Base-by-base conservation (phyloP, 2,888 invertebrate genomes). In the Bellardia bayeri region DNA sequence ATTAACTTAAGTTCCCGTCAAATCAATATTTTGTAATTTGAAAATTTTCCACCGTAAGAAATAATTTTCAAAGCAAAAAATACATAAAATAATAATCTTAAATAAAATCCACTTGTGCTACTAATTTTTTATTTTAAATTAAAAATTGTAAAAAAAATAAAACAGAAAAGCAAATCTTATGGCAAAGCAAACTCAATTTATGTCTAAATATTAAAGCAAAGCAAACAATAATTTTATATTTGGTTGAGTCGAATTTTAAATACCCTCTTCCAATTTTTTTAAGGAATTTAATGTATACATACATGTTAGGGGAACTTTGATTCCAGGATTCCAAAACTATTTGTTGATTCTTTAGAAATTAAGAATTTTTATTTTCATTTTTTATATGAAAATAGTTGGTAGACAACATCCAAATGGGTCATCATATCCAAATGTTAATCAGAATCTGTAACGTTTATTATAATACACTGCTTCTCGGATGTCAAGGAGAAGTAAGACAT, bases 91-190 rank as follows among this genome's bases (percentile, higher is more conserved):
- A 84, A 87, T 72, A 84, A 87, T 81, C 71, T 68, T 8, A 69
- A 84, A 76, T 87, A 74, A 84, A 78, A 69, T 87, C 78, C 81
- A 87, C 87, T 87, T 84, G 83, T 81, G 83, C 76, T 61, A 74
- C 87, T 84, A 81, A 87, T 83, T 84, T 87, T 81, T 78, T 72
- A 66, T 84, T 76, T 78, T 72, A 81, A 83, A 87, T 78, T 72
- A 66, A 66, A 72, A 72, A 81, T 30, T 66, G 30, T 14, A n/a
- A 64, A 16, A 42, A 33, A 66, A 66, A 56, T 33, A 79, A 79
- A 66, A 64, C 33, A 13, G 8, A 33, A 49, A 33, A 30, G 14
- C 0, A 51, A 40, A 58, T n/a, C 37, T 49, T 45, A 45, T 58
- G 14, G 13, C 11, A 42, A 42, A 6, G 33, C 33, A 14, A 64